A percentile compares a stretch with the other conserved stretches of the same genome.
Evolutionary conservation across 2,797 vertebrate genomes (phyloP).

Genomic region (Sardinella longiceps): DNA sequence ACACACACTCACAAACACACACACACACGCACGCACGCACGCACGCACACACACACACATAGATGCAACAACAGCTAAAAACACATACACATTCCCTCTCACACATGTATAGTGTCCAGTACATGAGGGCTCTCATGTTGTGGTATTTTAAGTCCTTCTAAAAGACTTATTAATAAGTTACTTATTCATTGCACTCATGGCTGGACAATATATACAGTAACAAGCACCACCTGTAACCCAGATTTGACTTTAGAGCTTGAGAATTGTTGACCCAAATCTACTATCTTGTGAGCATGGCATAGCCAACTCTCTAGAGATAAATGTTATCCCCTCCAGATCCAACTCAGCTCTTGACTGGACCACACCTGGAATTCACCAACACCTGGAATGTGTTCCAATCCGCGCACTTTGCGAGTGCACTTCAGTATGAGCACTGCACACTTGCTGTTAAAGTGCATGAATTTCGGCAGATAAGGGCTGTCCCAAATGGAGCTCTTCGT

Average conservation of each 20-base stretch:
- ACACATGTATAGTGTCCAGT: not conserved
- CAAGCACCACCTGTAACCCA: not conserved
- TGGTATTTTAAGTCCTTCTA: no score
- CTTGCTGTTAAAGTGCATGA: no score
- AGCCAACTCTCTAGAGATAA: not conserved
- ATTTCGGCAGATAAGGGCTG: no score
- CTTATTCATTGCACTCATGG: not conserved
- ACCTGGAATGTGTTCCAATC: no score
- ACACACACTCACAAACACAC: not conserved
- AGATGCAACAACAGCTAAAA: not conserved
- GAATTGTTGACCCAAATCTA: not conserved
- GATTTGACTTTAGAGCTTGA: no score
- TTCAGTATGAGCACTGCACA: no score
- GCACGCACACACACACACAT: not conserved
- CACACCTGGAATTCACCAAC: no score
- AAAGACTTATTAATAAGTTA: no score
- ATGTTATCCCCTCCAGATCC: no score
- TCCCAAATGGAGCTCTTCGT: no score
- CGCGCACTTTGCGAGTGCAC: no score
- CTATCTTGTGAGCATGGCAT: not conserved
- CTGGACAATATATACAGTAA: not conserved
- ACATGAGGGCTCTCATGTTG: no score
- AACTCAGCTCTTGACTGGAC: not conserved
- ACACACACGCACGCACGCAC: not conserved
- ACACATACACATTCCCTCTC: not conserved